Base-by-base conservation (phyloP, 2,797 vertebrate species). In the Helicolenus hilgendorfi region DNA sequence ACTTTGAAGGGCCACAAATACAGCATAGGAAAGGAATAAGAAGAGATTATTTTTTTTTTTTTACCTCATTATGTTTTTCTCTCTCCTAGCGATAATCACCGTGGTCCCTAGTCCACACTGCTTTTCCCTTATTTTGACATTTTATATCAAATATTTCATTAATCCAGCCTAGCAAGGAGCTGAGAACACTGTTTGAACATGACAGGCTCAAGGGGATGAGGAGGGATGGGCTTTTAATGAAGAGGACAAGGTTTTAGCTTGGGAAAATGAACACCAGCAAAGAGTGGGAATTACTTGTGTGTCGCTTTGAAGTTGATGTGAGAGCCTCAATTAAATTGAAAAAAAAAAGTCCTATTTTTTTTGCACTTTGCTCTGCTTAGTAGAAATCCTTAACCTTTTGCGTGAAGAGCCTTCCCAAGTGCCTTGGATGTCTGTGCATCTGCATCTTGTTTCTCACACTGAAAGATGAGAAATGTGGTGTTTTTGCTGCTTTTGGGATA, bases 281-380 rank as follows among this genome's bases (percentile, higher is more conserved):
- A 94, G 79, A 93, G 84, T 69, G 62, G 81, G 87, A 95, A 95
- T 94, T 92, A 93, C 90, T 91, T 90, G 76, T 83, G 82, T 81
- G 77, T 91, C 36, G 49, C 93, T 97, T 96, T 96, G 94, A 96
- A 93, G 96, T 96, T 95, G 93, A 95, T 93, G 84, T 91, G 80
- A 89, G 91, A 86, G 55, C 83, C 84, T 95, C 87, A 93, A 91
- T 95, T 96, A 93, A 97, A 95, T 70, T 31, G 56, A 35, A 87
- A 79, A 72, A 63, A 63, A 77, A 77, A 55, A 24, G 13, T 33
- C 3, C 0, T 2, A 56, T 67, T 79, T 73, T 72, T 69, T 14
- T 64, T 84, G 62, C 75, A 80, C 73, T 84, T 90, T 88, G 69
- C 82, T 85, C 72, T 85, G 49, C 74, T 88, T 78, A 76, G 65